Evolutionary conservation across 92 coral and sea anemone species (phyloP).

Genomic region (Porites lobata): DNA sequence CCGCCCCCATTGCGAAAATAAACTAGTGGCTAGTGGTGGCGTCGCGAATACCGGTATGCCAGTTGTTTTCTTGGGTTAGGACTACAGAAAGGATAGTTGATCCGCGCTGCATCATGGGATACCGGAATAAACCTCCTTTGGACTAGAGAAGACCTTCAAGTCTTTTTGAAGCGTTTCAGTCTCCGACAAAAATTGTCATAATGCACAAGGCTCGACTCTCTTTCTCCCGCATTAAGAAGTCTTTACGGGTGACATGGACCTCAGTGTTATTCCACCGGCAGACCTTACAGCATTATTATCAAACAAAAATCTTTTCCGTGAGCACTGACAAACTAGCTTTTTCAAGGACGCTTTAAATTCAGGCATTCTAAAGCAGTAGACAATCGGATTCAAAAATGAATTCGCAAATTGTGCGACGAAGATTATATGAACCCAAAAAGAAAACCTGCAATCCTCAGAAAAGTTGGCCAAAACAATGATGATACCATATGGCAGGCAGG

Average conservation of each 20-base stretch:
- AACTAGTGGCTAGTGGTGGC: no score
- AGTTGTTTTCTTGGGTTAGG: no score
- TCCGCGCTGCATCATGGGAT: no score
- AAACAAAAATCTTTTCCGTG: not conserved
- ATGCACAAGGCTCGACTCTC: no score
- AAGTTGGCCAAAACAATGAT: not conserved
- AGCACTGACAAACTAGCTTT: not conserved
- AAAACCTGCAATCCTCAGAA: not conserved
- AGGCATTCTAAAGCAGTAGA: constrained; percentile 1
- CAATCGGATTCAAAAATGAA: not conserved
- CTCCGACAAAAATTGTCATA: no score
- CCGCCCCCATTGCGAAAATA: no score
- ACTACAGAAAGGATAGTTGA: no score
- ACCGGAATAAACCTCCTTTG: no score
- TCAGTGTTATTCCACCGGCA: not conserved
- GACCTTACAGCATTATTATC: not conserved
- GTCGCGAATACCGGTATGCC: no score
- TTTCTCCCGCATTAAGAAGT: not conserved
- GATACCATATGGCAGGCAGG: not conserved
- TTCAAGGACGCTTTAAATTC: not conserved
- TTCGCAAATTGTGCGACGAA: not conserved
- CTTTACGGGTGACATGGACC: not conserved
- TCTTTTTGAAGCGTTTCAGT: no score
- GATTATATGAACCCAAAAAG: not conserved
- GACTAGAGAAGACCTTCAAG: no score